Evolutionary conservation across 2,113 vertebrate species (phyloP).

Genomic region (Pygoscelis antarcticus): DNA sequence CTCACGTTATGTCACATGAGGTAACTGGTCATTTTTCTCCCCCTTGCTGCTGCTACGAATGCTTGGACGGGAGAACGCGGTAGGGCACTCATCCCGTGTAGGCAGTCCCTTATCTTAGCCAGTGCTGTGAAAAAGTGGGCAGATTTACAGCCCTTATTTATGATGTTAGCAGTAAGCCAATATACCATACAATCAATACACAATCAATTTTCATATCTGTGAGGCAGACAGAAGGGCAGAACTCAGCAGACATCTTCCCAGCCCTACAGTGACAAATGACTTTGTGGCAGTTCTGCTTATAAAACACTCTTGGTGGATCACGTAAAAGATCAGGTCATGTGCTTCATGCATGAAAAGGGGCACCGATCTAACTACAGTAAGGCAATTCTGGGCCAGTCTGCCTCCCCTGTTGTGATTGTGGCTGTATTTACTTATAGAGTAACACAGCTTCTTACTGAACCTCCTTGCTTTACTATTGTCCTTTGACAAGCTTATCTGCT

Average conservation of each 20-base stretch:
- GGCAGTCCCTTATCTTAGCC: neutral
- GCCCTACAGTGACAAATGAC: neutral
- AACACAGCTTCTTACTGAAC: neutral
- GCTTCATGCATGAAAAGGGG: neutral
- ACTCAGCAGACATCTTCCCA: neutral
- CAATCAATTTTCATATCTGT: neutral
- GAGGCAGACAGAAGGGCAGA: neutral
- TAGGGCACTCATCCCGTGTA: fast-evolving
- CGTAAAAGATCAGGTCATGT: neutral
- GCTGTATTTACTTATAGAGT: neutral
- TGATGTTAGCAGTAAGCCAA: neutral
- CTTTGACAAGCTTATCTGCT: neutral
- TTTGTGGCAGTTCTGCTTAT: neutral
- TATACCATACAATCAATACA: neutral
- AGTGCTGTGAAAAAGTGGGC: neutral
- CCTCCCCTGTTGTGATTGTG: neutral
- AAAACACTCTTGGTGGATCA: neutral
- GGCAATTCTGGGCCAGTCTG: neutral
- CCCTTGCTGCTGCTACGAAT: neutral
- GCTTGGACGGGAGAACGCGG: fast-evolving
- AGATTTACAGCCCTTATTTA: neutral
- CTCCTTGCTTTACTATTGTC: neutral
- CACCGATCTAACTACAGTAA: neutral
- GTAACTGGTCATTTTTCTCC: neutral
- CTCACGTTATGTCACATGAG: fast-evolving